Percentiles rank a stretch among this genome's conserved stretches.
Conservation (phyloP, 2,888 invertebrate species). For the Listrodromus nycthemerus region DNA sequence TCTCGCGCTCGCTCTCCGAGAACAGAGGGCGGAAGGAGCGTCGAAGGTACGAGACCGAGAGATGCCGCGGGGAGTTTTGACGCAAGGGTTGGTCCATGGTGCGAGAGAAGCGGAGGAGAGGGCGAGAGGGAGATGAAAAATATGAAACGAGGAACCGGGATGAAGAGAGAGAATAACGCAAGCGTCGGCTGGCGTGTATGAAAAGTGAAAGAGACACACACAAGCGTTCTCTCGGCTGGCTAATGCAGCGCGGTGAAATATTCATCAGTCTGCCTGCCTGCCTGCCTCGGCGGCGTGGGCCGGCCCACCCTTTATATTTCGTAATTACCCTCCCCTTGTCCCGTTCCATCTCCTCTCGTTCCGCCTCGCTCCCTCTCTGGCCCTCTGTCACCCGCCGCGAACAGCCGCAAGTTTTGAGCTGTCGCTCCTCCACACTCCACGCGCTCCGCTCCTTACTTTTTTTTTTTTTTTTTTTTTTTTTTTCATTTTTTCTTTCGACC, state of each 20-base stretch:
- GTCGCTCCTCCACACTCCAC: slow-evolving; percentile 54
- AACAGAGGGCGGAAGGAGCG: slow-evolving; percentile 57
- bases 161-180: slow-evolving; percentile 31
- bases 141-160: slow-evolving; percentile 34
- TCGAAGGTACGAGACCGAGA: slow-evolving; percentile 16
- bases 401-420: slow-evolving; percentile 47
- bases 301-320: slow-evolving; percentile 83
- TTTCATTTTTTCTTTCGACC: slow-evolving; percentile 64
- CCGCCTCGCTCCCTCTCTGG: slow-evolving; percentile 41
- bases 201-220: slow-evolving; percentile 79
- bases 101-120: slow-evolving; percentile 33
- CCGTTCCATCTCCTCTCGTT: slow-evolving; percentile 58
- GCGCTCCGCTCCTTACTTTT: slow-evolving; percentile 39
- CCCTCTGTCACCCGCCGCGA: slow-evolving; percentile 38
- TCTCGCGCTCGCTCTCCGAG: slow-evolving; percentile 47
- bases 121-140: background rate
- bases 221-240: slow-evolving; percentile 79
- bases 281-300: slow-evolving; percentile 75
- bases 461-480: slow-evolving; percentile 62
- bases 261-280: slow-evolving; percentile 83
- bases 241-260: slow-evolving; percentile 84
- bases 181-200: slow-evolving; percentile 66
- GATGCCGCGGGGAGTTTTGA: slow-evolving; percentile 36
- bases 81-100: slow-evolving; percentile 9
- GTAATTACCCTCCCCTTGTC: slow-evolving; percentile 82